Evolutionary conservation across 2,888 invertebrate species (phyloP), one percentile per base, ranked within the genome.

Genomic region (Parasteatoda lunata): DNA sequence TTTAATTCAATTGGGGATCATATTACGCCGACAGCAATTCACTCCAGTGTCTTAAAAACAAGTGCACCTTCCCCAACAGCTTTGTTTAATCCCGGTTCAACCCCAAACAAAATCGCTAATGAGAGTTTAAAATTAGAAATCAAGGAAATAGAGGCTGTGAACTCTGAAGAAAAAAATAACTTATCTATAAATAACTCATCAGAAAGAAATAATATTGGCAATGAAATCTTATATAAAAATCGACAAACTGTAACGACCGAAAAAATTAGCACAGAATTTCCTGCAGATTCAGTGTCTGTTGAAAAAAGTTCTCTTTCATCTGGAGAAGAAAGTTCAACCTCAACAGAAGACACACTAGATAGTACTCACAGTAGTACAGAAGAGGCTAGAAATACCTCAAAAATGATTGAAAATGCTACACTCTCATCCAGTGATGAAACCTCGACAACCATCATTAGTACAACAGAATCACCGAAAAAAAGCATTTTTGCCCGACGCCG

Each of bases 401-500:
- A 72, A 11, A 59, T 13, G n/a, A 73, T 47, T 66, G 86, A 81
- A 68, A 72, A 49, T 47, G 75, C 79, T 5, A 75, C 75, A 7
- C 45, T 65, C 54, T 65, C 13, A 69, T 30, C 71, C 5, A 54
- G 65, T 4, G 15, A n/a, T 13, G 59, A 54, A 48, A 64, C 30
- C 13, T 49, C 82, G 64, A 82, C 87, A 45, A 66, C 81, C 9
- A 30, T 30, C 30, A 30, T 30, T 30, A 30, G 30, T 30, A 8
- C 45, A 9, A 69, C 70, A 15, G 86, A 77, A 68, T 48, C 72
- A 52, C 81, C 86, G 7, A 81, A 77, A 49, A 73, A 82, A 30
- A 78, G 82, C 11, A 78, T 88, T 59, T 88, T 88, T 70, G 51
- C 75, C 0, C 69, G 85, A 49, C 30, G 83, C 13, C 68, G 88